phyloP scores from a whole-genome alignment of 2,113 vertebrate genomes.

The Rhinoderma darwinii region DNA sequence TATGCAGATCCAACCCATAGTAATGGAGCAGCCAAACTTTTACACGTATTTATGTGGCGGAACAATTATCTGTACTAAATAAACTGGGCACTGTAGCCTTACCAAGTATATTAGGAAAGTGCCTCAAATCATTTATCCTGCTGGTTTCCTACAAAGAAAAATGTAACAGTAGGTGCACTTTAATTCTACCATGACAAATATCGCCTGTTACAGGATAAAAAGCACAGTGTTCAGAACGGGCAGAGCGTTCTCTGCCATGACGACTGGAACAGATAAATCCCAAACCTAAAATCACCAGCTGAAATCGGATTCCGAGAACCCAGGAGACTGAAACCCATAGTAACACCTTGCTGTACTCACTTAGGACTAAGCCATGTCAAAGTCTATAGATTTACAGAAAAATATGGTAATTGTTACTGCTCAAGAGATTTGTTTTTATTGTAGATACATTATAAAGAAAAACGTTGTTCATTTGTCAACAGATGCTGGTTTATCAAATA shows the following conservation, averaged over 20 bases:
- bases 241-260: neutral
- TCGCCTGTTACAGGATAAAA: neutral
- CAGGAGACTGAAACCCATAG: slow-evolving; percentile 14
- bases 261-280: neutral
- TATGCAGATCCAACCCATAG: too few relatives aligned
- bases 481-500: neutral
- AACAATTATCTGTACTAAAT: too few relatives aligned
- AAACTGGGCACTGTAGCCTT: too few relatives aligned
- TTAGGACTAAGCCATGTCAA: neutral
- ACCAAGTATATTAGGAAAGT: neutral
- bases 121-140: neutral
- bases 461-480: neutral
- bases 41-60: too few relatives aligned
- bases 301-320: neutral
- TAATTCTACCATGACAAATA: neutral
- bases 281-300: neutral
- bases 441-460: too few relatives aligned
- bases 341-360: slow-evolving; percentile 16
- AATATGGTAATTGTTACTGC: neutral
- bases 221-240: neutral
- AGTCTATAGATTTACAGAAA: neutral
- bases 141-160: too few relatives aligned
- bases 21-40: too few relatives aligned
- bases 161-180: neutral
- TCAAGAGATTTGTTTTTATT: neutral